Evolutionary conservation across 2,113 vertebrate species (phyloP).

Genomic region (Merops nubicus): DNA sequence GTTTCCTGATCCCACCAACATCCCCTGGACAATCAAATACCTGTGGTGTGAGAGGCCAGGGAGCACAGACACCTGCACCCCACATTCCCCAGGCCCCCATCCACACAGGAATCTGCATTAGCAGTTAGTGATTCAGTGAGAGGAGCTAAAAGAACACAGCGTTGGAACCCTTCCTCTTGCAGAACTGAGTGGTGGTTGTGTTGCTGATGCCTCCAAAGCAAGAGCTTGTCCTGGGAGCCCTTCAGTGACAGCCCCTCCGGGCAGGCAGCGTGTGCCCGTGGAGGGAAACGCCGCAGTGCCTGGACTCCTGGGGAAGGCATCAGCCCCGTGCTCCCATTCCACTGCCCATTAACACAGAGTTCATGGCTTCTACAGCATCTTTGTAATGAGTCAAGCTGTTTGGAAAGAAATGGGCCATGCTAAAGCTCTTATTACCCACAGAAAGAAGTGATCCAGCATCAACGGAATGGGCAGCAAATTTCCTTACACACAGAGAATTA

Average conservation of each 20-base stretch:
- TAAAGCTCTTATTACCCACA: background rate
- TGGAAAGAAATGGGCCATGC: background rate
- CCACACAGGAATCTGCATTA: accelerated
- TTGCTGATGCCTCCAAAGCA: background rate
- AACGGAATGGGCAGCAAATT: background rate
- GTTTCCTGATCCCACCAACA: accelerated
- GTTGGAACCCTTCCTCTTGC: background rate
- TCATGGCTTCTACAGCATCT: background rate
- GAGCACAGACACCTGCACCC: background rate
- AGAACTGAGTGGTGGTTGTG: accelerated
- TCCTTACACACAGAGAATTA: background rate
- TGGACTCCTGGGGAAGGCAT: background rate
- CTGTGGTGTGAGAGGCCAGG: accelerated
- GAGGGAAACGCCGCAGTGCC: accelerated
- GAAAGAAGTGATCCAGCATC: background rate
- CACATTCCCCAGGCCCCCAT: too few relatives aligned
- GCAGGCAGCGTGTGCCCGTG: accelerated
- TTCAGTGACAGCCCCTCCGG: background rate
- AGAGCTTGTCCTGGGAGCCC: background rate
- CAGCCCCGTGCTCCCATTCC: background rate
- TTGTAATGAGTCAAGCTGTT: background rate
- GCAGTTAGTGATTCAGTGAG: background rate
- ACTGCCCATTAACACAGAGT: background rate
- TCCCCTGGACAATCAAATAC: background rate
- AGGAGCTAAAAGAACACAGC: background rate